These are phyloP conservation scores for Drosophila micromelanica DNA, from an alignment of 1,140 invertebrate species.

Conservation along the genomic window DNA sequence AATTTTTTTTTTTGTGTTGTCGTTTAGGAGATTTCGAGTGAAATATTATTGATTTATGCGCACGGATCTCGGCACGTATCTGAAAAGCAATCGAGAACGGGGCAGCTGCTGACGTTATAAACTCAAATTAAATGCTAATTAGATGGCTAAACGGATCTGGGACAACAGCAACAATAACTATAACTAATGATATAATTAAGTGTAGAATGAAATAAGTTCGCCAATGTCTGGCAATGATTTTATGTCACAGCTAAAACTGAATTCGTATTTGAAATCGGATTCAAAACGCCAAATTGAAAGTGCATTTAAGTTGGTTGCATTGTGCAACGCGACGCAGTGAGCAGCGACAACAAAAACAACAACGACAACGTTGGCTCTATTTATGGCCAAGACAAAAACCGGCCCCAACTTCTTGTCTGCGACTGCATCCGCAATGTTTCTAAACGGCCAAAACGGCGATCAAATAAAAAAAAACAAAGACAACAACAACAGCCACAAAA, in stretches of 20 bases:
- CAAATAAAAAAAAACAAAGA: slow-evolving; percentile 22
- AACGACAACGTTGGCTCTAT: slow-evolving; percentile 64
- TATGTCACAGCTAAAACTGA: slow-evolving; percentile 28
- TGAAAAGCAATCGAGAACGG: slow-evolving; percentile 43
- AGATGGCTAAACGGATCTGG: slow-evolving; percentile 65
- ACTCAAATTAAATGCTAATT: slow-evolving; percentile 70
- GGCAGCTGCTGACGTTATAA: slow-evolving; percentile 27
- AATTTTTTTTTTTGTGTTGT: neutral
- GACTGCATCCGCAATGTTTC: slow-evolving; percentile 80
- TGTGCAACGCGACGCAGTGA: slow-evolving; percentile 68
- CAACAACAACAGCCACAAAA: slow-evolving; percentile 6
- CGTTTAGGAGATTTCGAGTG: slow-evolving; percentile 7
- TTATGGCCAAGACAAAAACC: slow-evolving; percentile 77
- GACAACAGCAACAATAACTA: slow-evolving; percentile 32
- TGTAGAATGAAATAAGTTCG: slow-evolving; percentile 32
- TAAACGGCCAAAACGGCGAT: slow-evolving; percentile 56
- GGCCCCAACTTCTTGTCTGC: slow-evolving; percentile 72
- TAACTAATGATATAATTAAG: slow-evolving; percentile 57
- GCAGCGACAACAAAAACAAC: slow-evolving; percentile 43
- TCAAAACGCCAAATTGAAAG: slow-evolving; percentile 46
- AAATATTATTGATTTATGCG: slow-evolving; percentile 73
- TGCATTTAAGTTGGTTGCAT: slow-evolving; percentile 55
- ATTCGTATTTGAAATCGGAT: slow-evolving; percentile 13
- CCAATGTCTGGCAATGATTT: slow-evolving; percentile 28
- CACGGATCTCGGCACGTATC: slow-evolving; percentile 67